Evolutionary conservation across 2,888 invertebrate species (phyloP), one percentile per base, ranked within the genome.

Genomic region (Cryptus armator): DNA sequence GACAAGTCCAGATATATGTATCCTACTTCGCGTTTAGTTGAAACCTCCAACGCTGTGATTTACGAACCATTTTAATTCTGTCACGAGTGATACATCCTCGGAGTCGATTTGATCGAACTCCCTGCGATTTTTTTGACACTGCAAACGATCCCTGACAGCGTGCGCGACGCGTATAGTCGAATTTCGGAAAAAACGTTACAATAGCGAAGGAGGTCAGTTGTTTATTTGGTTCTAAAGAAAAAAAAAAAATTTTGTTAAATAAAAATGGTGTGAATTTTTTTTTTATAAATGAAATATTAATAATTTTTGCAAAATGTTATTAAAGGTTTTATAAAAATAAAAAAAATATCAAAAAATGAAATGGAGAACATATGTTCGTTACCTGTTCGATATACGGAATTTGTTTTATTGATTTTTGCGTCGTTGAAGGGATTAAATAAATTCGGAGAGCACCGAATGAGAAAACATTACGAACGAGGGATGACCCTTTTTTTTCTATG

Each of bases 171-270:
- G 37, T 0, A 7, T 37, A 37, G 5, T 37, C 5, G 6, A 9
- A 64, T 64, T 44, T 76, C 79, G 71, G 19, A 37, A 6, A 59
- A 86, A 86, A 85, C 86, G 87, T 87, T 84, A 85, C 87, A 86
- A 86, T 82, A 81, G 86, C 79, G 81, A 87, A 88, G 81, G 85
- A 86, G 88, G 88, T 88, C 88, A 88, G 86, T 88, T 83, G 88
- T 87, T 88, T 86, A 86, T 87, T 86, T 84, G 87, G 78, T 83
- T 67, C 67, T 80, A 81, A 77, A 88, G 88, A 86, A 85, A 83
- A 85, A 76, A 86, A 43, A 53, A 4, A 0, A 5, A 5, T 37
- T 37, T 37, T 37, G 5, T 37, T 5, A 37, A 37, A 37, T 37
- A 37, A 37, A 7, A 37, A n/a, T n/a, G n/a, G n/a, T n/a, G n/a